Percentiles rank a stretch among this genome's conserved stretches.
Conservation (phyloP, 2,113 vertebrate species). For the Sitta europaea region DNA sequence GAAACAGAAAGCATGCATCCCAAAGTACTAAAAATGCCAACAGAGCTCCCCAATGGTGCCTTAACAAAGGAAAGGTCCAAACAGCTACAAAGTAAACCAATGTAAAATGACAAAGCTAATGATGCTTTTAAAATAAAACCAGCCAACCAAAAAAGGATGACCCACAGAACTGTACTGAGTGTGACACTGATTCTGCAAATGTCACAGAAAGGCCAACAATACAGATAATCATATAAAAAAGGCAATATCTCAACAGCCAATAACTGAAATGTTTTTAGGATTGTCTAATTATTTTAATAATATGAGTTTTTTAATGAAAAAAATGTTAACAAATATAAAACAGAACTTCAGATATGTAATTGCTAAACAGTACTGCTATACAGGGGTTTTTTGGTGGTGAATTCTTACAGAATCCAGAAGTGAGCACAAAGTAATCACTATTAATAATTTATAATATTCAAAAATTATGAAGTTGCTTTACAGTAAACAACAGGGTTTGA, state of each 20-base stretch:
- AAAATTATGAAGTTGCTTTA: neutral
- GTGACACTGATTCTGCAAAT: neutral
- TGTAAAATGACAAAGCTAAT: neutral
- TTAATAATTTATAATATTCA: neutral
- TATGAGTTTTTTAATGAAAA: neutral
- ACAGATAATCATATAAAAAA: neutral
- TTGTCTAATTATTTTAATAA: neutral
- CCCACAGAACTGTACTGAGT: neutral
- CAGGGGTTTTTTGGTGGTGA: fast-evolving
- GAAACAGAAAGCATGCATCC: neutral
- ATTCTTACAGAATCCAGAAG: neutral
- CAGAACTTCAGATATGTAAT: neutral
- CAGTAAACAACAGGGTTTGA: neutral
- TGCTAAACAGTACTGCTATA: neutral
- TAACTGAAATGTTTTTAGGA: neutral
- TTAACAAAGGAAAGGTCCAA: neutral
- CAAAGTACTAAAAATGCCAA: neutral
- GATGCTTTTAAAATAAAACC: neutral
- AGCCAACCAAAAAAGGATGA: neutral
- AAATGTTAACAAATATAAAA: neutral
- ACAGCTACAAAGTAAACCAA: neutral
- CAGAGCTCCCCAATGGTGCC: neutral
- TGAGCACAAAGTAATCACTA: neutral
- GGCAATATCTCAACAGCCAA: neutral
- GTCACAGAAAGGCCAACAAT: neutral